phyloP scores from a whole-genome alignment of 2,797 vertebrate genomes.

The Anguilla obscura region DNA sequence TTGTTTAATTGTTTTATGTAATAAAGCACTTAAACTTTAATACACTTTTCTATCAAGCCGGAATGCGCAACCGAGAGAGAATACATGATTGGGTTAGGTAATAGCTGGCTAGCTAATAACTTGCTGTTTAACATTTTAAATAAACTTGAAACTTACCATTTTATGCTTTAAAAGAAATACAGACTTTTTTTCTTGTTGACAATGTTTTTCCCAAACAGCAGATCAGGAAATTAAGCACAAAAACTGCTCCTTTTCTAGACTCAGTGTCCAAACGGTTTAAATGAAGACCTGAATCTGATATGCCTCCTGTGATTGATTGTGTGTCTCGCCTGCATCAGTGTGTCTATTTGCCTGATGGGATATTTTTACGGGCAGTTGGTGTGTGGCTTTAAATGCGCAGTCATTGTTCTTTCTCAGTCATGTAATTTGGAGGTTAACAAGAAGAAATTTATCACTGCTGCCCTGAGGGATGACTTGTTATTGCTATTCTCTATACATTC shows the following conservation, averaged over 20 bases:
- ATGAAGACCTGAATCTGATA: background rate
- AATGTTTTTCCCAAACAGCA: background rate
- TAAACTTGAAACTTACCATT: background rate
- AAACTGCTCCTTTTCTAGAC: background rate
- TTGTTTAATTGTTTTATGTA: background rate
- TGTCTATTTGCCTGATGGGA: background rate
- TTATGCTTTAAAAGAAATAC: background rate
- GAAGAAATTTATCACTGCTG: background rate
- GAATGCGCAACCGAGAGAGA: background rate
- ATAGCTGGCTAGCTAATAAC: background rate
- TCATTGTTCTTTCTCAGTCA: conserved; percentile 6
- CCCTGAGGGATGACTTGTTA: background rate
- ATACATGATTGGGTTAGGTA: background rate
- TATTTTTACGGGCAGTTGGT: background rate
- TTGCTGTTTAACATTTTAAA: background rate
- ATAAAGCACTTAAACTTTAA: background rate
- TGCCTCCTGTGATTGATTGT: background rate
- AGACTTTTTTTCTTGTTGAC: background rate
- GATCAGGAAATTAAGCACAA: conserved; percentile 2
- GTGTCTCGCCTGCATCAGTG: background rate
- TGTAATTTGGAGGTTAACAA: background rate
- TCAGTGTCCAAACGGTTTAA: conserved; percentile 1
- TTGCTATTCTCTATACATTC: background rate
- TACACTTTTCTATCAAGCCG: background rate
- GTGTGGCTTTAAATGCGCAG: background rate